These are phyloP conservation scores for Cirrhinus molitorella DNA, from an alignment of 2,797 vertebrate genomes.

Conservation along the genomic window DNA sequence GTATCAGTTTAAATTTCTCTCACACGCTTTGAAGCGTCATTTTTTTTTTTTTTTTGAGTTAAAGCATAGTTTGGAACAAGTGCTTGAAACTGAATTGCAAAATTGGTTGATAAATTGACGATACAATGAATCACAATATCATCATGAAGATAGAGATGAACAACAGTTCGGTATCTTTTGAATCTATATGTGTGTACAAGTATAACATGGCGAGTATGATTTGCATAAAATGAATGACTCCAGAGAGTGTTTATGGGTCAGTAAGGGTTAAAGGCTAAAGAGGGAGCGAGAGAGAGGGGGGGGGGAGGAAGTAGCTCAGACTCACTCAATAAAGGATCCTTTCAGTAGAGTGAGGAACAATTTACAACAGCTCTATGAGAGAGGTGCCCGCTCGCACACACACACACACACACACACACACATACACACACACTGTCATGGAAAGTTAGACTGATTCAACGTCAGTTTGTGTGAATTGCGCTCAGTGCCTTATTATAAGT, in stretches of 20 bases:
- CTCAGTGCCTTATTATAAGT: constrained; percentile 33
- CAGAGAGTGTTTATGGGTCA: constrained; percentile 22
- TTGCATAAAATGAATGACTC: neutral
- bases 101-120: neutral
- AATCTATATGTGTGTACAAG: neutral
- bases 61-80: neutral
- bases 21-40: too few species aligned
- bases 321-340: constrained; percentile 75
- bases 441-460: constrained; percentile 35
- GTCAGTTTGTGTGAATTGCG: constrained; percentile 26
- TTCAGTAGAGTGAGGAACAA: constrained; percentile 79
- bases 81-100: neutral
- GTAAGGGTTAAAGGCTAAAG: constrained; percentile 52
- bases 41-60: neutral
- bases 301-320: constrained; percentile 64
- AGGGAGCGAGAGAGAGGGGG: constrained; percentile 46
- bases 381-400: constrained; percentile 55
- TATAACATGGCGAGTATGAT: neutral
- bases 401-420: constrained; percentile 1
- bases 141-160: neutral
- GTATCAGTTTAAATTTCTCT: neutral
- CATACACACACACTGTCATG: constrained; percentile 18
- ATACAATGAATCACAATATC: neutral
- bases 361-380: constrained; percentile 73
- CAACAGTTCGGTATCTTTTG: neutral